Percentiles rank a stretch among this genome's conserved stretches.
These are phyloP conservation scores for Eucera pruinosa DNA, from an alignment of 2,888 invertebrate genomes.

Conservation along the genomic window DNA sequence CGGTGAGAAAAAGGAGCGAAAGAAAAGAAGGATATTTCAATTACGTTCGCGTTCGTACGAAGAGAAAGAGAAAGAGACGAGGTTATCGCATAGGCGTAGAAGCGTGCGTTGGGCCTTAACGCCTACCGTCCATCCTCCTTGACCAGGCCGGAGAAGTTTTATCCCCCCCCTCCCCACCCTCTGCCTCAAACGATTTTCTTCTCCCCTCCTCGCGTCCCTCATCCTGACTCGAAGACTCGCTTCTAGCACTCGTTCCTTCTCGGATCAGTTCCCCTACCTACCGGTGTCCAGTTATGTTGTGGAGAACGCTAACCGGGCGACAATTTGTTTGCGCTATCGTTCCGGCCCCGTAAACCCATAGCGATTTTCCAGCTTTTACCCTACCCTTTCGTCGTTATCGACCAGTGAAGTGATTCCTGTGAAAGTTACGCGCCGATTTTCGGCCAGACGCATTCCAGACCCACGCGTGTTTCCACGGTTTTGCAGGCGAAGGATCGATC, in stretches of 20 bases:
- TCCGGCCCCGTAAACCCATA: slow-evolving; percentile 16
- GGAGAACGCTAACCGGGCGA: slow-evolving; percentile 71
- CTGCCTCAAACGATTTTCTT: too few species aligned
- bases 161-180: slow-evolving; percentile 59
- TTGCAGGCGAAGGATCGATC: slow-evolving; percentile 36
- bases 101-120: slow-evolving; percentile 43
- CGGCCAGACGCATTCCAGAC: slow-evolving; percentile 50
- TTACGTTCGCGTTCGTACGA: slow-evolving; percentile 39
- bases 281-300: slow-evolving; percentile 83
- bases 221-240: slow-evolving; percentile 55
- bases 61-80: too few species aligned
- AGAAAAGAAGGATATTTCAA: slow-evolving; percentile 56
- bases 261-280: slow-evolving; percentile 83
- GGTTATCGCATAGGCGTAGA: slow-evolving; percentile 3
- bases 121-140: slow-evolving; percentile 61
- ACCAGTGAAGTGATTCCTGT: slow-evolving; percentile 7
- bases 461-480: slow-evolving; percentile 50
- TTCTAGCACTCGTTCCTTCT: slow-evolving; percentile 66
- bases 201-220: slow-evolving; percentile 49
- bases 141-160: slow-evolving; percentile 37
- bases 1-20: slow-evolving; percentile 9
- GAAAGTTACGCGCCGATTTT: not conserved
- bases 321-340: slow-evolving; percentile 46
- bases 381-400: not conserved
- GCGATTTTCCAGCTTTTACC: too few species aligned